Base-by-base conservation (phyloP, 2,888 invertebrate species). In the Nomada ferruginata region DNA sequence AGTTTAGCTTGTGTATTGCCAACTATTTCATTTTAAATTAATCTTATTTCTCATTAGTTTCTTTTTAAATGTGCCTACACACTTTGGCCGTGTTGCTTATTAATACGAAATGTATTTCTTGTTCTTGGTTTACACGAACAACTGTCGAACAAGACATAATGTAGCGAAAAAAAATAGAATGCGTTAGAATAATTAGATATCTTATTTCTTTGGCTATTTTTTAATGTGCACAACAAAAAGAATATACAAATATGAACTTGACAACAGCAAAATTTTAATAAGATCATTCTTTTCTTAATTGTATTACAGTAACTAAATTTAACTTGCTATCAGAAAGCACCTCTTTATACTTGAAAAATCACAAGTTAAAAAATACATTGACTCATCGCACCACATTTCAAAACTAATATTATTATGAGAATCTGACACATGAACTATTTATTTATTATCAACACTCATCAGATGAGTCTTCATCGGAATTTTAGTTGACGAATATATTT, bases 251-350 rank as follows among this genome's bases (percentile, higher is more conserved):
- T 69, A 52, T 47, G 2, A 55, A 26, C 59, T 73, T 61, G 26
- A 26, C 55, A 47, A 47, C 65, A 11, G 77, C 70, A 83, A 83
- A 74, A 78, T 84, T 84, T 82, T 84, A 82, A 82, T 82, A 82
- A 84, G 82, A 79, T 83, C n/a, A 55, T 65, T 70, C 69, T 52
- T 11, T n/a, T 61, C 47, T 47, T 42, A 3, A 59, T 47, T 44
- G 20, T 36, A 26, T 63, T 47, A 44, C 0, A 23, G 36, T 7
- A 36, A 7, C 5, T 55, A 63, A 20, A 53, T 55, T 71, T 52
- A 63, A 13, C 57, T 66, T 52, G 29, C 55, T 65, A 74, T 55
- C 79, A 82, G 82, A 84, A 82, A 82, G 82, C 82, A 84, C 72
- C 82, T 84, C 82, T 59, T 18, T 70, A 36, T 11, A 53, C 29